These are phyloP conservation scores for Galeopterus variegatus DNA, from an alignment of 2,113 vertebrate genomes.

Conservation along the genomic window DNA sequence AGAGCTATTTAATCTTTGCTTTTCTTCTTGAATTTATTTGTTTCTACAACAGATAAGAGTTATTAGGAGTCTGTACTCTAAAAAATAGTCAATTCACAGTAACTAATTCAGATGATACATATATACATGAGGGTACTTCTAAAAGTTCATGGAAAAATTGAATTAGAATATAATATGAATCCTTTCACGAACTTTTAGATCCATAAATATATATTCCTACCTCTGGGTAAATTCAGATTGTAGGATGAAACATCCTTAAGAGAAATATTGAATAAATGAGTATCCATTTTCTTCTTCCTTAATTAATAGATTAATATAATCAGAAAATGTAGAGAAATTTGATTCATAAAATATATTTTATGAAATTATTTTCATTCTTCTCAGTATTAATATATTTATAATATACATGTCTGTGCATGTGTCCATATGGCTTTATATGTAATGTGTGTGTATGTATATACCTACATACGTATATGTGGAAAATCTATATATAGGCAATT, in stretches of 20 bases:
- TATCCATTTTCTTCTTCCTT: neutral
- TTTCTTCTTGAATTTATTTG: conserved; percentile 28
- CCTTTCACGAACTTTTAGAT: no score
- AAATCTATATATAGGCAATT: neutral
- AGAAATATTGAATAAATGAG: neutral
- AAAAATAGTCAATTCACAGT: neutral
- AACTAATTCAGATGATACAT: neutral
- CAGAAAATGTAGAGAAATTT: conserved; percentile 23
- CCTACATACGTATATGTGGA: no score
- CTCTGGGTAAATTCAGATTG: conserved; percentile 28
- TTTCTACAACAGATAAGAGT: neutral
- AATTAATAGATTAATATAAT: neutral
- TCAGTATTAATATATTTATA: neutral
- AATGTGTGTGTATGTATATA: neutral
- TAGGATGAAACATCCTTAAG: neutral
- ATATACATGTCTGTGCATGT: neutral
- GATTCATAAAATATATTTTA: neutral
- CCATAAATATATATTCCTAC: no score
- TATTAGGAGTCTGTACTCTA: neutral
- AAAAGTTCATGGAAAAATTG: no score
- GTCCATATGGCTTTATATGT: no score
- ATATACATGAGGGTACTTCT: no score
- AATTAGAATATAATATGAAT: no score
- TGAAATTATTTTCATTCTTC: neutral
- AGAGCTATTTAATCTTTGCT: conserved; percentile 53